These are phyloP conservation scores for Parazoanthus darwini DNA, from an alignment of 92 coral and sea anemone genomes.

Conservation along the genomic window DNA sequence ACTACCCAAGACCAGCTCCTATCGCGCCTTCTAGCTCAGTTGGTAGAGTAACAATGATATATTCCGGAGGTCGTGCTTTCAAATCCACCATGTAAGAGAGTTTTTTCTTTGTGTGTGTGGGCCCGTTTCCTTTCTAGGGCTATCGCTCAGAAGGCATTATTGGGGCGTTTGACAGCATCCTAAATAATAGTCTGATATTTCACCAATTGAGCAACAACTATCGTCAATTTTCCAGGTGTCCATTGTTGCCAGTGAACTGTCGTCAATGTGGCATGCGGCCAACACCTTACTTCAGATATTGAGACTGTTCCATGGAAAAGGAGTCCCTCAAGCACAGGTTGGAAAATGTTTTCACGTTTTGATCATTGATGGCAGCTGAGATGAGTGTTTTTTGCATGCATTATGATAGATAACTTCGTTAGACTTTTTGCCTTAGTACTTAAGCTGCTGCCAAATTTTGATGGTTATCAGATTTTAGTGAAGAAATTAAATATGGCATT, in stretches of 20 bases:
- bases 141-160: too few species aligned
- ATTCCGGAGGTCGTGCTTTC: too few species aligned
- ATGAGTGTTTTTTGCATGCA: too few species aligned
- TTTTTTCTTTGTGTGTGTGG: too few species aligned
- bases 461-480: not conserved
- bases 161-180: too few species aligned
- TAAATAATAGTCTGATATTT: too few species aligned
- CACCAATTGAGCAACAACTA: too few species aligned
- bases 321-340: constrained; percentile 89
- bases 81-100: too few species aligned
- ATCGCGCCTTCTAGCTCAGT: too few species aligned
- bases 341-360: not conserved
- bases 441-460: not conserved
- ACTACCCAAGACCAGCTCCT: too few species aligned
- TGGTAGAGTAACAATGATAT: too few species aligned
- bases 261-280: constrained; percentile 90
- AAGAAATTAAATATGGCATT: not conserved
- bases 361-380: not conserved
- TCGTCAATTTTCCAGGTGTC: constrained; percentile 52
- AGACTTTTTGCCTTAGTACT: not conserved
- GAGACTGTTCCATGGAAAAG: constrained; percentile 73
- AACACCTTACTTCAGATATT: constrained; percentile 88
- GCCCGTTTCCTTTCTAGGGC: too few species aligned
- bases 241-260: constrained; percentile 75
- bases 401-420: not conserved